phyloP scores from a whole-genome alignment of 1,140 invertebrate species.

The Trachymyrmex septentrionalis region DNA sequence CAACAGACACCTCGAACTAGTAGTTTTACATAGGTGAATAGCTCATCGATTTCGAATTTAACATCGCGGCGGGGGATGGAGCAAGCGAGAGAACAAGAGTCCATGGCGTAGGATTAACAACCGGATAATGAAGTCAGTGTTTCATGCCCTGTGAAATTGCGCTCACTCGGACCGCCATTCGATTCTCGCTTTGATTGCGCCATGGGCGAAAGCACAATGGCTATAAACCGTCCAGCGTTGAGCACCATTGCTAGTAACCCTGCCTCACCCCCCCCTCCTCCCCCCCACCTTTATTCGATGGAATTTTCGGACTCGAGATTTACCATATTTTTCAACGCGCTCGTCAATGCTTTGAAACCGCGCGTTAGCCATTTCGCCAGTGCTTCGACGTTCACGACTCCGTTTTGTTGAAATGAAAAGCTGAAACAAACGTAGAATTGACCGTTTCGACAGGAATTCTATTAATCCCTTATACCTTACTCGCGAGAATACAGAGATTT shows the following conservation, averaged over 20 bases:
- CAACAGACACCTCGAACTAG: conserved; percentile 18
- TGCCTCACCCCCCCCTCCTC: conserved; percentile 40
- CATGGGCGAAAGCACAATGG: conserved; percentile 81
- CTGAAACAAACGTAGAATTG: conserved; percentile 40
- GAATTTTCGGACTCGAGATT: conserved; percentile 75
- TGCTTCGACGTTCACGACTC: conserved; percentile 39
- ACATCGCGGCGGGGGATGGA: conserved; percentile 33
- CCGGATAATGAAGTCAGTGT: conserved; percentile 87
- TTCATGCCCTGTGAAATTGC: conserved; percentile 87
- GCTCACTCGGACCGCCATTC: conserved; percentile 82
- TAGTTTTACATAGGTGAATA: conserved; percentile 13
- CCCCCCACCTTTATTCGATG: neutral
- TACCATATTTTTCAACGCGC: conserved; percentile 76
- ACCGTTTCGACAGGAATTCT: conserved; percentile 19
- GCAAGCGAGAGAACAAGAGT: conserved; percentile 43
- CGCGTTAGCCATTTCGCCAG: conserved; percentile 64
- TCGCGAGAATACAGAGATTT: neutral
- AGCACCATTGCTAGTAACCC: conserved; percentile 65
- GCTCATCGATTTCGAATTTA: conserved; percentile 55
- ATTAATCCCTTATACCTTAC: conserved; percentile 24
- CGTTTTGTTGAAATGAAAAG: conserved; percentile 55
- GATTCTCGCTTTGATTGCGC: conserved; percentile 85
- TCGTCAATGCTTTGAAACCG: conserved; percentile 63
- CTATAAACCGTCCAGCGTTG: conserved; percentile 80
- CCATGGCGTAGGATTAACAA: conserved; percentile 83